A percentile compares a stretch with the other conserved stretches of the same genome.
These are phyloP conservation scores for Gymnopithys bicolor DNA, from an alignment of 2,797 vertebrate genomes.

Conservation along the genomic window DNA sequence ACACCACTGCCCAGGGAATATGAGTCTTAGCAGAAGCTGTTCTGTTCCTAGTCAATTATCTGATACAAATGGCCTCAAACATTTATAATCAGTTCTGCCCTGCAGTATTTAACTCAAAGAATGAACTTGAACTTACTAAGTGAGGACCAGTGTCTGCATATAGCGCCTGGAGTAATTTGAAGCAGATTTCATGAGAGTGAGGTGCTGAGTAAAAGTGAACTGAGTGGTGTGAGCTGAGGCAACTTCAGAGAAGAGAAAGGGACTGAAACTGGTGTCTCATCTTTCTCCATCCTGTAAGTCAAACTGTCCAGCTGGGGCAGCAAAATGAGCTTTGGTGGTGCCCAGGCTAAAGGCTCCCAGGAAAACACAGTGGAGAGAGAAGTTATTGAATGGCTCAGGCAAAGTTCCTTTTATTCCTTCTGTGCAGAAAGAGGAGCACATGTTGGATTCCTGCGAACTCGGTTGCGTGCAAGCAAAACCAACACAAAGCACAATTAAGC, in stretches of 20 bases:
- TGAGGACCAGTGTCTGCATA: background rate
- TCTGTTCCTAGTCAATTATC: background rate
- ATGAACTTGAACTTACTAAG: background rate
- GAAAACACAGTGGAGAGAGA: background rate
- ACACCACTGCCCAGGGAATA: background rate
- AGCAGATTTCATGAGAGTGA: background rate
- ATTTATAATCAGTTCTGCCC: background rate
- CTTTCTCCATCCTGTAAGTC: background rate
- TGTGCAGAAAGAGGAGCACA: background rate
- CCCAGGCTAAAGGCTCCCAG: background rate
- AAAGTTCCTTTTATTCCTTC: background rate
- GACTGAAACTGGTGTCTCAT: background rate
- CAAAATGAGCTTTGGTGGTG: background rate
- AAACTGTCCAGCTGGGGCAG: background rate
- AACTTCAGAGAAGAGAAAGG: background rate
- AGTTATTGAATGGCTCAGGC: background rate
- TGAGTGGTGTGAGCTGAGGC: background rate
- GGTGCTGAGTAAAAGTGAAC: background rate
- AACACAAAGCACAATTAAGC: background rate
- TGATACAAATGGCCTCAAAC: background rate
- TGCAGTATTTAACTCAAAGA: background rate
- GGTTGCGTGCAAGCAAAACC: background rate
- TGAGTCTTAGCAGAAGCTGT: background rate
- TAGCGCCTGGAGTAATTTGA: background rate
- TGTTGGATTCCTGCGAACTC: conserved; percentile 5